A percentile compares a stretch with the other conserved stretches of the same genome.
Evolutionary conservation across 2,888 invertebrate genomes (phyloP).

Genomic region (Gisinianus flammeolus): DNA sequence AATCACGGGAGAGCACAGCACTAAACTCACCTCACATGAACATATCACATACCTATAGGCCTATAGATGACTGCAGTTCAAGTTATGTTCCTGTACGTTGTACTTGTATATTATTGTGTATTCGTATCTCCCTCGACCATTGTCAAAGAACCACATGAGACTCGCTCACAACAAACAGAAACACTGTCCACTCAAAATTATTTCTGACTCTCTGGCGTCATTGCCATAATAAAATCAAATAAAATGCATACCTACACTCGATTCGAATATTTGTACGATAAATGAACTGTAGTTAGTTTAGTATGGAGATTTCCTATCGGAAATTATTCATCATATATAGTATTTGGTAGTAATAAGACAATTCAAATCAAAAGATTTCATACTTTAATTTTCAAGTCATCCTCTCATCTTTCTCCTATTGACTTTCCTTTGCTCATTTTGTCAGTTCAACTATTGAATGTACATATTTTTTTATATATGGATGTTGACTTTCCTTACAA

Average conservation of each 20-base stretch:
- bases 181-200: background rate
- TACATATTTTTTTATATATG: too few relatives aligned
- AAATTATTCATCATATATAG: background rate
- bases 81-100: background rate
- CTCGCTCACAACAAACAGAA: background rate
- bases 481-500: too few relatives aligned
- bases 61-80: too few relatives aligned
- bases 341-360: background rate
- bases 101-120: background rate
- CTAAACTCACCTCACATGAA: background rate
- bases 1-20: background rate
- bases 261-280: too few relatives aligned
- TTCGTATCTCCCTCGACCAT: constrained; percentile 7
- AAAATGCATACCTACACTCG: too few relatives aligned
- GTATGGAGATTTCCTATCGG: background rate
- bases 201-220: background rate
- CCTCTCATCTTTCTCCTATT: background rate
- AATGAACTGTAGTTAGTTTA: background rate
- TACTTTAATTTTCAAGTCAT: background rate
- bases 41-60: background rate
- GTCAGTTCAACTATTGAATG: too few relatives aligned
- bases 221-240: too few relatives aligned
- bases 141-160: constrained; percentile 13
- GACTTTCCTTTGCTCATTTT: too few relatives aligned
- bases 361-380: background rate